phyloP scores from a whole-genome alignment of 2,113 vertebrate species.

The Anser brachyrhynchus region DNA sequence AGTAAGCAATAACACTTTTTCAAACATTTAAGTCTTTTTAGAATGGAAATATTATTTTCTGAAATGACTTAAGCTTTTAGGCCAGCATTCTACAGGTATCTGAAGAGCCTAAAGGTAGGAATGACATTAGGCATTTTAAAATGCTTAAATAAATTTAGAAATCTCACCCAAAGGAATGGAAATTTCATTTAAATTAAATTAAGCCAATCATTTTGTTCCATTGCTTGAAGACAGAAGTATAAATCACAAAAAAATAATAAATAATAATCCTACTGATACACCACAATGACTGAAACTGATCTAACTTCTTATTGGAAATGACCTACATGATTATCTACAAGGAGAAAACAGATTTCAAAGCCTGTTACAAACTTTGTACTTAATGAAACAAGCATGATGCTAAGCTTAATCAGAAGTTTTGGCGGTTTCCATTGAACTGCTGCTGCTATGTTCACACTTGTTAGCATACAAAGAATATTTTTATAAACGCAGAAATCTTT shows the following conservation, averaged over 20 bases:
- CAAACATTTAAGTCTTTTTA: not conserved
- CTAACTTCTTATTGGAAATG: not conserved
- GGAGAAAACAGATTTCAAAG: not conserved
- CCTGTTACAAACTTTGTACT: not conserved
- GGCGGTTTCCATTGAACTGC: not conserved
- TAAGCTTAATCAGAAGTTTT: not conserved
- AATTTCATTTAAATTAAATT: slow-evolving; percentile 28
- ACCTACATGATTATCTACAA: not conserved
- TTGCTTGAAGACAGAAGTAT: not conserved
- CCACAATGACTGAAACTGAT: not conserved
- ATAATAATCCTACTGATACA: not conserved
- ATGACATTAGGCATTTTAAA: not conserved
- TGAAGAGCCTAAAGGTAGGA: not conserved
- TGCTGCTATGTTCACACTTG: not conserved
- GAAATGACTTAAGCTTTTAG: not conserved
- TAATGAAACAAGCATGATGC: not conserved
- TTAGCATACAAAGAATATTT: not conserved
- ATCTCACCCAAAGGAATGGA: not conserved
- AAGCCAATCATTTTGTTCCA: not conserved
- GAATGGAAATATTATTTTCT: not conserved
- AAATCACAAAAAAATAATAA: not conserved
- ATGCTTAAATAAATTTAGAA: not conserved
- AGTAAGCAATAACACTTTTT: not conserved
- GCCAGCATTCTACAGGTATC: not conserved
- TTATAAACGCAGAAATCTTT: not conserved